These are phyloP conservation scores for Orthonychiurus folsomi DNA, from an alignment of 2,888 invertebrate genomes.

Conservation along the genomic window DNA sequence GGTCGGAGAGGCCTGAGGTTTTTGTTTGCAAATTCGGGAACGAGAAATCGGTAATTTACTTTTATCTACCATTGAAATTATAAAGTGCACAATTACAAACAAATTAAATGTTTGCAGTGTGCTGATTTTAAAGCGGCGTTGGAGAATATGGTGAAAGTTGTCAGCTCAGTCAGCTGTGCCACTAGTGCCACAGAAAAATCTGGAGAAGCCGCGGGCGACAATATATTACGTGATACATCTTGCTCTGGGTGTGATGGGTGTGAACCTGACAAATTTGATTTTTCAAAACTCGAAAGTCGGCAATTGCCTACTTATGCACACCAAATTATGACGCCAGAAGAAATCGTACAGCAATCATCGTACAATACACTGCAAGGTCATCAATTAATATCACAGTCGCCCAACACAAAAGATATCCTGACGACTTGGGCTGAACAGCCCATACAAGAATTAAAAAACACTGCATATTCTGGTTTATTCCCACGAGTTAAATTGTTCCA, in stretches of 20 bases:
- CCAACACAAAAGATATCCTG: background rate
- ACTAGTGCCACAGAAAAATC: too few species aligned
- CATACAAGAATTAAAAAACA: background rate
- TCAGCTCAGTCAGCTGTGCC: too few species aligned
- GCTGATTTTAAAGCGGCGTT: background rate
- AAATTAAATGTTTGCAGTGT: background rate
- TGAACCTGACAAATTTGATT: constrained; percentile 10
- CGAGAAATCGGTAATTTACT: constrained; percentile 29
- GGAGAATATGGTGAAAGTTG: too few species aligned
- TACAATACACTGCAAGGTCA: background rate
- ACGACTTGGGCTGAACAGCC: background rate
- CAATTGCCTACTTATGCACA: constrained; percentile 5
- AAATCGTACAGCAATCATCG: background rate
- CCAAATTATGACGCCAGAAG: constrained; percentile 10
- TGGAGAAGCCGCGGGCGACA: too few species aligned
- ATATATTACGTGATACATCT: too few species aligned
- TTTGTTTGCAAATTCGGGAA: constrained; percentile 45
- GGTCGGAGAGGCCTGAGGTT: constrained; percentile 43
- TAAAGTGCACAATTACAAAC: too few species aligned
- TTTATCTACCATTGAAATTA: background rate
- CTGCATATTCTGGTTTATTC: background rate
- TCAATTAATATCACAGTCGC: background rate
- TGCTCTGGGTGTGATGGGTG: constrained; percentile 5
- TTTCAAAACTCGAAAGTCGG: constrained; percentile 2
- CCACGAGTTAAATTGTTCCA: background rate